Evolutionary conservation across 2,888 invertebrate genomes (phyloP).

Genomic region (Nematopogon swammerdamellus): DNA sequence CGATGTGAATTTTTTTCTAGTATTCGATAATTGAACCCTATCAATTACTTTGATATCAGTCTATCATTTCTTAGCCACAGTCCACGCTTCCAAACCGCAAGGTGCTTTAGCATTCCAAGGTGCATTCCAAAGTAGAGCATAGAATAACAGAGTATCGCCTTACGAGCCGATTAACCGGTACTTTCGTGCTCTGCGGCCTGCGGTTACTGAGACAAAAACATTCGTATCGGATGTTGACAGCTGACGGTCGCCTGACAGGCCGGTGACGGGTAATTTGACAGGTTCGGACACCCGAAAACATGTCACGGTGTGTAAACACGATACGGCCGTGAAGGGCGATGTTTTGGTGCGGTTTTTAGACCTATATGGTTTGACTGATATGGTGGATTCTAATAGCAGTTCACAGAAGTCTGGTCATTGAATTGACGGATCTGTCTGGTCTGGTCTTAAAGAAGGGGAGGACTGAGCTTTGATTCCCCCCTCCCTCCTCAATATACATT

Average conservation of each 20-base stretch:
- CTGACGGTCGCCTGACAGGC: background rate
- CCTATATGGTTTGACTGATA: too few relatives aligned
- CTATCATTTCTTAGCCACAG: too few relatives aligned
- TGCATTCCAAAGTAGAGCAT: background rate
- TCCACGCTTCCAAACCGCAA: too few relatives aligned
- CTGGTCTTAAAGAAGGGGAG: too few relatives aligned
- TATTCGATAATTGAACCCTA: too few relatives aligned
- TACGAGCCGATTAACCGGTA: conserved; percentile 17
- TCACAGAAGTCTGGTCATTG: too few relatives aligned
- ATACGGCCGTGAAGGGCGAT: background rate
- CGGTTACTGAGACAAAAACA: background rate
- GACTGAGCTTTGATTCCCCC: too few relatives aligned
- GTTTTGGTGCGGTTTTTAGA: background rate
- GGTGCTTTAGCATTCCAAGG: background rate
- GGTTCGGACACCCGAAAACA: background rate
- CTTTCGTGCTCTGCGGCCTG: conserved; percentile 21
- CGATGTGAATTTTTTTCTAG: too few relatives aligned
- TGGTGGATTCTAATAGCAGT: too few relatives aligned
- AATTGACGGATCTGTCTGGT: too few relatives aligned
- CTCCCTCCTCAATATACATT: too few relatives aligned
- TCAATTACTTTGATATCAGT: too few relatives aligned
- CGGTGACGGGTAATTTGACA: background rate
- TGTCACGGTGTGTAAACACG: background rate
- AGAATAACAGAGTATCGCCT: conserved; percentile 14
- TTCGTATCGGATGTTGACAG: background rate